Conservation (phyloP, 2,888 invertebrate genomes). For the Agrotis segetum region DNA sequence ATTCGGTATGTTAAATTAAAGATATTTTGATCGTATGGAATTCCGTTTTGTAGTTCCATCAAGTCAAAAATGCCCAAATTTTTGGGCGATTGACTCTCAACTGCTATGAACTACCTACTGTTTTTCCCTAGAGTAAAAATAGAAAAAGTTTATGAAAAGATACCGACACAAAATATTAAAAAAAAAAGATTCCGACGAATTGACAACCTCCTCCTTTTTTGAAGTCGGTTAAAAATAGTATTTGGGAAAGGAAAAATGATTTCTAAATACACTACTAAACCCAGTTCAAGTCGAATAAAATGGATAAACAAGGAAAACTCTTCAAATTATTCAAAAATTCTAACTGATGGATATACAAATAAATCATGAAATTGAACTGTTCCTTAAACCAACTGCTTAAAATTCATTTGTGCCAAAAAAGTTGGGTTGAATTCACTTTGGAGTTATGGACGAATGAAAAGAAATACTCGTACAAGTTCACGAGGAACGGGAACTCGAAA, state of each 20-base stretch:
- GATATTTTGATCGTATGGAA: background rate
- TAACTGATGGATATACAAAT: constrained; percentile 63
- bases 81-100: too few relatives aligned
- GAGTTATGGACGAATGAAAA: constrained; percentile 71
- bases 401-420: constrained; percentile 78
- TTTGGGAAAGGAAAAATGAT: background rate
- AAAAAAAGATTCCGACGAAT: too few relatives aligned
- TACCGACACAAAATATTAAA: background rate
- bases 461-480: constrained; percentile 74
- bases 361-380: constrained; percentile 72
- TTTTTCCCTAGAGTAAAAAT: background rate
- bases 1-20: background rate
- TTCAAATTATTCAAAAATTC: constrained; percentile 38
- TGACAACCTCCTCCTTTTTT: too few relatives aligned
- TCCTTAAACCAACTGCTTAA: constrained; percentile 70
- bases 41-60: too few relatives aligned
- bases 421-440: constrained; percentile 70
- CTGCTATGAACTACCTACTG: background rate
- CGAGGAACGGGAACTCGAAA: constrained; percentile 71
- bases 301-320: constrained; percentile 10
- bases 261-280: background rate
- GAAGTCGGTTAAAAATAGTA: too few relatives aligned
- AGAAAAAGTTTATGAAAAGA: background rate
- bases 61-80: background rate
- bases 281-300: constrained; percentile 9